Evolutionary conservation across 2,888 invertebrate species (phyloP), one percentile per base, ranked within the genome.

Genomic region (Nomada fucata): DNA sequence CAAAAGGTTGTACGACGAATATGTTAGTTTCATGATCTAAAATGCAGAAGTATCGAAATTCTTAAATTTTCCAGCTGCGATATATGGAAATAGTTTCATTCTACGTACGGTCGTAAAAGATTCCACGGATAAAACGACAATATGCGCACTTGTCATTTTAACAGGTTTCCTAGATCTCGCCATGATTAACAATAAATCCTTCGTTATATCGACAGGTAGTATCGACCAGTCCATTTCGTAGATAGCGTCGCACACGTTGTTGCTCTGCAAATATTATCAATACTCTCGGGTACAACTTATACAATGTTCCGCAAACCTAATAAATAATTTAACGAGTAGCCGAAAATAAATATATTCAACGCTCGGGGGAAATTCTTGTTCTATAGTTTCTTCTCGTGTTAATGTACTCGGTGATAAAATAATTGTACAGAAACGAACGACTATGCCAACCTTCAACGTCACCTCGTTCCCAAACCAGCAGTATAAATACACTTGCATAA

Each of bases 381-480:
- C 7, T 36, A 36, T 36, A 59, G 4, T 29, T 70, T 60, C 10
- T 20, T 7, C 18, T 36, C 9, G 13, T 47, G 59, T 13, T 59
- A 59, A 42, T n/a, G 23, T 42, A 59, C 11, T n/a, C 23, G 18
- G 29, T 4, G 29, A 15, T 29, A 61, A 26, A 47, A 36, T 44
- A 20, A 60, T 65, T 18, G 18, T 53, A 71, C 23, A 44, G 42
- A 65, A 65, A 71, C 10, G 59, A 67, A 72, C 57, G 29, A 52
- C 55, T 13, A 26, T 72, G 67, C 67, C 20, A 63, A 87, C 87
- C 86, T 88, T 84, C 44, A 87, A 69, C 47, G 77, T 86, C 20
- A 92, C 86, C 75, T 91, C 89, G 75, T 91, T 90, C 29, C 91
- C 92, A 44, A 87, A 89, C 90, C 91, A 91, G 70, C 91, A 92